A percentile compares a stretch with the other conserved stretches of the same genome.
These are phyloP conservation scores for Astreopora myriophthalma DNA, from an alignment of 64 coral and sea anemone species.

Conservation along the genomic window DNA sequence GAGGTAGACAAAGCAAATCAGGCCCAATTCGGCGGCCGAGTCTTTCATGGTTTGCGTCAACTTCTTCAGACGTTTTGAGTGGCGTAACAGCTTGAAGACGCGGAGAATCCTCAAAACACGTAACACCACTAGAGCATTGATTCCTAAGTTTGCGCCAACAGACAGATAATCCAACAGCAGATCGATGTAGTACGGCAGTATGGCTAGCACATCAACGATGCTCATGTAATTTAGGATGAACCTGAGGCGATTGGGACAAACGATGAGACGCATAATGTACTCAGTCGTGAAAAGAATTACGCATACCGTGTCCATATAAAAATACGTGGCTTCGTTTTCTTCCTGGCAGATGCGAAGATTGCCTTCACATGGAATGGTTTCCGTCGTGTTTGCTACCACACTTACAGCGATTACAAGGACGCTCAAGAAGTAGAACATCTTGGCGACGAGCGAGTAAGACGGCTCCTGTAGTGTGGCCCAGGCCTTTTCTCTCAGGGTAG, in stretches of 20 bases:
- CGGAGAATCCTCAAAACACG: conserved; percentile 77
- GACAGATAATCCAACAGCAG: conserved; percentile 23
- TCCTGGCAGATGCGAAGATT: conserved; percentile 61
- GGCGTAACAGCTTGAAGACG: conserved; percentile 83
- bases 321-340: conserved; percentile 44
- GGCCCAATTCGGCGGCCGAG: conserved; percentile 77
- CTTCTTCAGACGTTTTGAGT: conserved; percentile 71
- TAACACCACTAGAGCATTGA: conserved; percentile 62
- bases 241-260: conserved; percentile 54
- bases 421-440: conserved; percentile 65
- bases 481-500: conserved; percentile 48
- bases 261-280: conserved; percentile 41
- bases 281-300: conserved; percentile 79
- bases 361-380: conserved; percentile 73
- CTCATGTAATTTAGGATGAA: conserved; percentile 74
- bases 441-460: conserved; percentile 40
- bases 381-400: conserved; percentile 66
- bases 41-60: conserved; percentile 64
- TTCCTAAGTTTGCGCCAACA: neutral
- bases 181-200: conserved; percentile 76
- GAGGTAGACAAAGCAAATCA: conserved; percentile 82
- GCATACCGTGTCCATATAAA: conserved; percentile 70
- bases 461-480: conserved; percentile 73
- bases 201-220: conserved; percentile 77
- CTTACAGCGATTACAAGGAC: conserved; percentile 70